Percentiles rank a stretch among this genome's conserved stretches.
Evolutionary conservation across 2,888 invertebrate genomes (phyloP).

Genomic region (Adela reaumurella): DNA sequence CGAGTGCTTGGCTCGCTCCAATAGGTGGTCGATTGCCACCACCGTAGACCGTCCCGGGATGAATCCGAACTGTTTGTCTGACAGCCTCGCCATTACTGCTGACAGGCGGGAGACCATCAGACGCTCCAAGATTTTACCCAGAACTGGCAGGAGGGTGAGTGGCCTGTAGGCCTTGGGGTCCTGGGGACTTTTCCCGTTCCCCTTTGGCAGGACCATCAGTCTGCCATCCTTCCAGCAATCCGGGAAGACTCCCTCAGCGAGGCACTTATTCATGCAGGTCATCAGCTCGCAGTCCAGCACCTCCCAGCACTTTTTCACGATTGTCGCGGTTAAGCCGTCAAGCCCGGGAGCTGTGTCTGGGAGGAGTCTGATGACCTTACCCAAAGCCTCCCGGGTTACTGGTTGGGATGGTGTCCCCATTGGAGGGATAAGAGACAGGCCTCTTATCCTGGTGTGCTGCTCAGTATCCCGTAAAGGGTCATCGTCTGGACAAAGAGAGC

Average conservation of each 20-base stretch:
- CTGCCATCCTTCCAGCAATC: slow-evolving; percentile 15
- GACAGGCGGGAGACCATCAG: slow-evolving; percentile 13
- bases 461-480: too few relatives aligned
- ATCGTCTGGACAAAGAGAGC: too few relatives aligned
- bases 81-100: slow-evolving; percentile 3
- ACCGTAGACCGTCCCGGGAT: slow-evolving; percentile 15
- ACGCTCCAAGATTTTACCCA: slow-evolving; percentile 20
- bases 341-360: slow-evolving; percentile 18
- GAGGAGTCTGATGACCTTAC: neutral
- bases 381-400: too few relatives aligned
- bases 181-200: slow-evolving; percentile 11
- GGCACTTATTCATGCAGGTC: slow-evolving; percentile 7
- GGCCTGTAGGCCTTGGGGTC: slow-evolving; percentile 18
- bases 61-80: slow-evolving; percentile 19
- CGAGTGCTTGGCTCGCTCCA: neutral
- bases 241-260: slow-evolving; percentile 15
- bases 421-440: too few relatives aligned
- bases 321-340: slow-evolving; percentile 15
- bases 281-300: too few relatives aligned
- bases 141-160: slow-evolving; percentile 16
- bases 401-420: too few relatives aligned
- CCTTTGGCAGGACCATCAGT: slow-evolving; percentile 16
- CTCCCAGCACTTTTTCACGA: slow-evolving; percentile 5
- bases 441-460: too few relatives aligned
- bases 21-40: slow-evolving; percentile 11